Evolutionary conservation across 2,888 invertebrate genomes (phyloP), one percentile per base, ranked within the genome.

Genomic region (Polyommatus iphigenia): DNA sequence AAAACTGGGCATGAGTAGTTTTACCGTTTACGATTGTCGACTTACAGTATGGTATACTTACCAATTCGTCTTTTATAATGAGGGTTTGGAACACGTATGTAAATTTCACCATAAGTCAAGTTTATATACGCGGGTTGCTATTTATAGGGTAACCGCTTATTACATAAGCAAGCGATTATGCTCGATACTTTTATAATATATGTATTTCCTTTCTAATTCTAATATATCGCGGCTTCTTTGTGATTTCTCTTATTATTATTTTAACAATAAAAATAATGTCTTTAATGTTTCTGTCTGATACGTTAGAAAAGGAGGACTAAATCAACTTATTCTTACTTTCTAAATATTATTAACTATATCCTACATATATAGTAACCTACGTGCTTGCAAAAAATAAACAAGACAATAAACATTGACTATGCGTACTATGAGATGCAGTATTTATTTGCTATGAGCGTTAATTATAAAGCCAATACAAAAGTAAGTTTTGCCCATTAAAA

Each of bases 91-190:
- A 78, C 80, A 29, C 83, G 79, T 84, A 83, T 85, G 85, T 80
- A 82, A 82, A 85, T 86, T 84, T 82, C 57, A 78, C 73, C 78
- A 81, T 81, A 78, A 77, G 79, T 79, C 84, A 80, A 82, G 83
- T 84, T 81, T 86, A 84, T 87, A 87, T 87, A 87, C 79, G 78
- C 78, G 76, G 78, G 79, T 76, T 46, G 77, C 77, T 79, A 71
- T 29, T 78, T 76, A 50, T 79, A 79, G 79, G 77, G 76, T 29
- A 41, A n/a, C 80, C 36, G 62, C 81, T 80, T 76, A 80, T 80
- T 83, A 76, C 67, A 81, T 15, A 76, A 82, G 82, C 76, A 78
- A 79, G 83, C 84, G 83, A 77, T 50, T 78, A 32, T 10, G 5
- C 36, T 36, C 18, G 54, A 54, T 18, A 54, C 32, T 57, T 78